Evolutionary conservation across 1,140 invertebrate genomes (phyloP), one percentile per base, ranked within the genome.

Genomic region (Andricus grossulariae): DNA sequence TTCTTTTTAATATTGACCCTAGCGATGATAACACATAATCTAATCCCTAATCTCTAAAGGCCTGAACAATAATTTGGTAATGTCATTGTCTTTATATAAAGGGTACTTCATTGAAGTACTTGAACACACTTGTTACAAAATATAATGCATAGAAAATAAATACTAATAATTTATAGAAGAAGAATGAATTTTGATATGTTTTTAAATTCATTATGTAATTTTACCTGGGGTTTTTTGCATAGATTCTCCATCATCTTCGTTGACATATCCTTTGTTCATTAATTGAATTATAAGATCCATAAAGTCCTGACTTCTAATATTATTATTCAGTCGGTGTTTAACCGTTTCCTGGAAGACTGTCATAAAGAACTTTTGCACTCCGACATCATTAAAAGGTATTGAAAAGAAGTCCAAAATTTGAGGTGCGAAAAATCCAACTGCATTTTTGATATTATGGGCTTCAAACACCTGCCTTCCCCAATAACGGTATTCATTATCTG

Each of bases 291-390:
- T 51, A 1, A 86, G 77, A 77, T 86, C 83, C n/a, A 88, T 71
- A 72, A 89, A 88, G 73, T 93, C 93, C 19, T 92, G 91, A 45
- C 90, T 84, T 21, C 81, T 83, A 0, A 89, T 83, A 50, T 90
- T 89, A 75, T 92, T 91, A 73, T 88, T 85, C 21, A 90, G 85
- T 60, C 92, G 82, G 45, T 90, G 86, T 39, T 91, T 82, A 0
- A 93, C 84, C 0, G 90, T 84, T 50, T 94, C 90, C 80, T 91
- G 90, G 6, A 94, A 92, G 7, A 93, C 89, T 32, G 84, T 81
- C 16, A 87, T 81, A 78, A 93, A 93, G 78, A 93, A 93, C 6
- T 89, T 78, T 39, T 82, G 82, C 12, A 89, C 82, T 55, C 87
- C 78, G 60, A 81, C 16, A 45, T 78, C n/a, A 2, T 55, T 72